Evolutionary conservation across 2,797 vertebrate genomes (phyloP).

Genomic region (Thaleichthys pacificus): DNA sequence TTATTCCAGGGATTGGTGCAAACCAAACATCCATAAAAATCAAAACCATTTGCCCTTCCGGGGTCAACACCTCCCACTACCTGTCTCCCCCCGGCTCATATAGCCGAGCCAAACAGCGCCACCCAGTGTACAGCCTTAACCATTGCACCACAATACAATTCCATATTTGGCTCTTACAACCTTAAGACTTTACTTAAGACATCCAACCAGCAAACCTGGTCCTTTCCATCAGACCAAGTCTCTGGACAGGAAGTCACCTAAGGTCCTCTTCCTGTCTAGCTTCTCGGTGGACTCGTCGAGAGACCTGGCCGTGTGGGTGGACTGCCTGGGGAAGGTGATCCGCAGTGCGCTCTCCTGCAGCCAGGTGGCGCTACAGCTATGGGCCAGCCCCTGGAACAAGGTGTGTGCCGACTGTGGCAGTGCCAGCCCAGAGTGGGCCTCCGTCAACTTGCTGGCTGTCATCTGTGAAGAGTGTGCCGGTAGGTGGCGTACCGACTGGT

Average conservation of each 20-base stretch:
- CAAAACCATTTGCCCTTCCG: no score
- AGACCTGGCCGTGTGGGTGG: slow-evolving; percentile 66
- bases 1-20: no score
- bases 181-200: no score
- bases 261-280: slow-evolving; percentile 40
- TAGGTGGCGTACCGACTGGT: slow-evolving; percentile 5
- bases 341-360: slow-evolving; percentile 70
- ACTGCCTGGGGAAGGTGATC: slow-evolving; percentile 61
- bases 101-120: no score
- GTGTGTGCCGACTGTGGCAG: slow-evolving; percentile 72
- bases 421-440: slow-evolving; percentile 76
- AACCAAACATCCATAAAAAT: no score
- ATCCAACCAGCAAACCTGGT: no score
- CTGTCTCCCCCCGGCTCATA: no score
- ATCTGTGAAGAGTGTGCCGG: slow-evolving; percentile 77
- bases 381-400: slow-evolving; percentile 73
- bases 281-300: slow-evolving; percentile 69
- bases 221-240: neutral
- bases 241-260: neutral
- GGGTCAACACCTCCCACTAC: no score
- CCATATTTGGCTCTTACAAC: no score
- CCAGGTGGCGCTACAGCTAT: slow-evolving; percentile 69
- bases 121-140: no score
- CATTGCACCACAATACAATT: no score
- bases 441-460: slow-evolving; percentile 75